A percentile compares a stretch with the other conserved stretches of the same genome.
Conservation (phyloP, 2,797 vertebrate genomes). For the Phrynocephalus guinanensis region DNA sequence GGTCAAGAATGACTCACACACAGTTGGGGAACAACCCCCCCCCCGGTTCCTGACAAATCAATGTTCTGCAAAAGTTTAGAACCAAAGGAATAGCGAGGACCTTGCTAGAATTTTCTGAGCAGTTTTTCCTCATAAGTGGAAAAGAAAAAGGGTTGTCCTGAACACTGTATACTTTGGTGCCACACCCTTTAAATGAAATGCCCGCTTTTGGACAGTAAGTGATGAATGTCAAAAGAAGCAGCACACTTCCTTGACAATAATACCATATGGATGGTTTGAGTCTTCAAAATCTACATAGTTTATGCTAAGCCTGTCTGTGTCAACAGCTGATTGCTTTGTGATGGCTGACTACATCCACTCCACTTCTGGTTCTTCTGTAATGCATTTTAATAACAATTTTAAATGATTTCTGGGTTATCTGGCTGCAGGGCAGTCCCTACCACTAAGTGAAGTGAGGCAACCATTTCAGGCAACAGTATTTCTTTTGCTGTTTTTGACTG, state of each 20-base stretch:
- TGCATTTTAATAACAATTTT: neutral
- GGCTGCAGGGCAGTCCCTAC: too few relatives aligned
- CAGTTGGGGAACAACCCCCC: neutral
- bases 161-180: neutral
- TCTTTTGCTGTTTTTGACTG: too few relatives aligned
- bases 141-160: neutral
- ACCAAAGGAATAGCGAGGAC: neutral
- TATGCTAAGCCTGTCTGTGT: neutral
- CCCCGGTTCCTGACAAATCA: neutral
- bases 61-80: neutral
- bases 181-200: slow-evolving; percentile 8
- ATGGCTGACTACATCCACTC: slow-evolving; percentile 3
- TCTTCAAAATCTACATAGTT: slow-evolving; percentile 8
- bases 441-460: neutral
- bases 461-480: neutral
- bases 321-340: neutral
- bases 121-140: neutral
- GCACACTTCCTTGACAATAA: slow-evolving; percentile 16
- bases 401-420: neutral
- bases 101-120: neutral
- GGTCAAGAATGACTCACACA: neutral
- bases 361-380: neutral
- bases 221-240: slow-evolving; percentile 18
- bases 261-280: slow-evolving; percentile 11
- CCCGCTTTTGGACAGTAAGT: neutral